Base-by-base conservation (phyloP, 2,888 invertebrate species). In the Copidosoma aretas region DNA sequence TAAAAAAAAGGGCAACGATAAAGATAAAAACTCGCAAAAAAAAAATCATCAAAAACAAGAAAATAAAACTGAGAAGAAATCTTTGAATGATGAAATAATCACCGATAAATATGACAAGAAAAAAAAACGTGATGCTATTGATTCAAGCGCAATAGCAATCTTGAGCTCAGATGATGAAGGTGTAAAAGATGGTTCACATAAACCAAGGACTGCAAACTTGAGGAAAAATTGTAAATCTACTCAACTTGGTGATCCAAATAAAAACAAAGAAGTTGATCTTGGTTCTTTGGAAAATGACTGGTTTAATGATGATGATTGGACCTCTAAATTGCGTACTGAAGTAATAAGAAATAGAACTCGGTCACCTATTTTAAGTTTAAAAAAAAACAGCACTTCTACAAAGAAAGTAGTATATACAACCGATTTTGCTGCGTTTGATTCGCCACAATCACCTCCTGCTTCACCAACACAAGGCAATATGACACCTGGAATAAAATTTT, bases 61-160 rank as follows among this genome's bases (percentile, higher is more conserved):
- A 19, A 41, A 64, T 8, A 46, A 15, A 46, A 17, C 17, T 8
- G 17, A 46, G 12, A 46, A 46, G 43, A 12, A 46, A 46, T 4
- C 17, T 46, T 46, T 12, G 12, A 46, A 14, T 46, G 12, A 15
- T 12, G 43, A 46, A 46, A 46, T 15, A 46, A 46, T 46, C 43
- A 14, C 15, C 25, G 59, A 25, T 54, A 41, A 67, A 56, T 19
- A 63, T 14, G 0, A 32, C 8, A 32, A 32, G 17, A 53, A 17
- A 12, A 52, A 21, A 17, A 41, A 60, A 24, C 8, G 14, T n/a
- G 15, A 64, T 63, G 41, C 24, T 14, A 56, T 68, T 22, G 65
- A 63, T 64, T 52, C 71, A 14, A 75, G 74, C 62, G 74, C 75
- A 22, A 75, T 77, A 70, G 53, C 73, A 1, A 60, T 77, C 58